These are phyloP conservation scores for Acrobasis consociella DNA, from an alignment of 2,888 invertebrate species.

Conservation along the genomic window DNA sequence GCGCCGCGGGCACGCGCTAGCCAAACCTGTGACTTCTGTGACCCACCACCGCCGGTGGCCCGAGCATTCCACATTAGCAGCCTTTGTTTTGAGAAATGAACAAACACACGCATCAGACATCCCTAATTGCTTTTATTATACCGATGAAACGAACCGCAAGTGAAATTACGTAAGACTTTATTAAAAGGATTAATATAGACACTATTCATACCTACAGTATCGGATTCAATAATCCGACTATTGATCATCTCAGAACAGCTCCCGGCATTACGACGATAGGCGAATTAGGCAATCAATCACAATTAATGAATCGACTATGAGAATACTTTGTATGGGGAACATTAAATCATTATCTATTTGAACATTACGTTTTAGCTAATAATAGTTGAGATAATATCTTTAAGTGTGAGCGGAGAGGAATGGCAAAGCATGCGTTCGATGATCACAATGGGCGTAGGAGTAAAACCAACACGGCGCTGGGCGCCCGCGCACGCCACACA, in stretches of 20 bases:
- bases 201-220: conserved; percentile 11
- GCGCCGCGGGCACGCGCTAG: conserved; percentile 51
- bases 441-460: conserved; percentile 78
- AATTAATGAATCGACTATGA: conserved; percentile 56
- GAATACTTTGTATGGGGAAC: conserved; percentile 43
- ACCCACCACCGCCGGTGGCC: conserved; percentile 65
- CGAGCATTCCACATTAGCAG: conserved; percentile 48
- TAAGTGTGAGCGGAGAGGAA: conserved; percentile 52
- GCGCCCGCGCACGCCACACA: conserved; percentile 60
- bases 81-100: conserved; percentile 46
- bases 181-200: conserved; percentile 1
- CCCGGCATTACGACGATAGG: conserved; percentile 53
- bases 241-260: conserved; percentile 43
- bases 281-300: conserved; percentile 64
- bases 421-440: conserved; percentile 63
- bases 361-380: conserved; percentile 62
- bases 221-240: conserved; percentile 29
- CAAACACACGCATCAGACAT: conserved; percentile 33
- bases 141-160: conserved; percentile 9
- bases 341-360: conserved; percentile 67
- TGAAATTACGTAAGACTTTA: conserved; percentile 5
- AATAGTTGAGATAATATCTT: conserved; percentile 71
- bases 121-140: conserved; percentile 12
- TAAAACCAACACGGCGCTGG: conserved; percentile 58
- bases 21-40: conserved; percentile 56